Evolutionary conservation across 2,797 vertebrate genomes (phyloP), one percentile per base, ranked within the genome.

Genomic region (Chromis chromis): DNA sequence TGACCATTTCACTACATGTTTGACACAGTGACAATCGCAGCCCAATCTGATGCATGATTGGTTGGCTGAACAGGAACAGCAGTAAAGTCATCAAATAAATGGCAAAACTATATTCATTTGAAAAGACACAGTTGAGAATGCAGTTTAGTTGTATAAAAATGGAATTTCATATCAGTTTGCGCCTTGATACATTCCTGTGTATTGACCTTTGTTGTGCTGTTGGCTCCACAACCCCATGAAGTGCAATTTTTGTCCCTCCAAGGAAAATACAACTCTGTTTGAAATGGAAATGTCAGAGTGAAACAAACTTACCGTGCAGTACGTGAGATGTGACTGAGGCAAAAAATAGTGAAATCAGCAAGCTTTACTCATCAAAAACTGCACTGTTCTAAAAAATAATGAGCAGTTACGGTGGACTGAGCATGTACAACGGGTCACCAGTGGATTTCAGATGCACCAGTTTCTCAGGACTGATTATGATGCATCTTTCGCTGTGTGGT

Each of bases 401-500:
- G 36, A 78, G 61, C 42, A 2, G 44, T 44, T 36, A 10, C 42
- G 54, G 50, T 56, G 31, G 50, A 62, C 42, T 11, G 42, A 59
- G 16, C 14, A 13, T 4, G 27, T 22, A 8, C 17, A 4, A n/a
- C 4, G 5, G 61, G 65, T 87, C 78, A 69, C 57, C 31, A 1
- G 54, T 19, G 12, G 40, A 60, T 44, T 78, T 24, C 2, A 31
- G 36, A 75, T 8, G 9, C 24, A 13, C 53, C 10, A 4, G 12
- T 50, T 76, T 59, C 50, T 11, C 25, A 22, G 6, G 42, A 49
- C 62, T 72, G 54, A 78, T 85, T 70, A 39, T 40, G 50, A 79
- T 64, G 71, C 72, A 46, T 81, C 49, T 39, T 72, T 22, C 4
- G 2, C 64, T 76, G 60, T 19, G 55, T 54, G 11, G 50, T 28